These are phyloP conservation scores for Athetis lepigone DNA, from an alignment of 2,888 invertebrate genomes.

Conservation along the genomic window DNA sequence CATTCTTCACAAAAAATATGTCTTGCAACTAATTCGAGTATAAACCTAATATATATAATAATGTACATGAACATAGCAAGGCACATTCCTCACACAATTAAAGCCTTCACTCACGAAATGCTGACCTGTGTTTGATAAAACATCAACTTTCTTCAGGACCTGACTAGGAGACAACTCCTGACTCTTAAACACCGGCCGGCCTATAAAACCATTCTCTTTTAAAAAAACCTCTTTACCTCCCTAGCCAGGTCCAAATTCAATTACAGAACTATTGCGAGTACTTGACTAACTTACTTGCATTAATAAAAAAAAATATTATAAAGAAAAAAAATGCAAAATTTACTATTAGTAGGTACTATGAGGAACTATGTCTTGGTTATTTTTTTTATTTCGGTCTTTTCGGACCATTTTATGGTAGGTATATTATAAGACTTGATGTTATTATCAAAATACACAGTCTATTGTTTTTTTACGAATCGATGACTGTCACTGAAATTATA, in stretches of 20 bases:
- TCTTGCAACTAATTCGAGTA: constrained; percentile 90
- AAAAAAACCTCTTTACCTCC: constrained; percentile 63
- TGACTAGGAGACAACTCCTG: constrained; percentile 67
- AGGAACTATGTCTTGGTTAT: constrained; percentile 90
- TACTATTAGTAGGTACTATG: constrained; percentile 90
- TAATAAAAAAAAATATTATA: constrained; percentile 85
- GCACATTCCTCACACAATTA: constrained; percentile 91
- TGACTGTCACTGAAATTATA: constrained; percentile 81
- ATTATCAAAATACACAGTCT: constrained; percentile 88
- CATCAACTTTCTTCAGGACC: constrained; percentile 81
- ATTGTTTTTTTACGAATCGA: constrained; percentile 74
- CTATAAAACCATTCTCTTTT: background rate
- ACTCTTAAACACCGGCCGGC: constrained; percentile 33
- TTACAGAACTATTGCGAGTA: constrained; percentile 80
- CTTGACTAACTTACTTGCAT: constrained; percentile 86
- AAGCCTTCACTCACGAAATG: constrained; percentile 85
- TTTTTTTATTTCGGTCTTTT: constrained; percentile 75
- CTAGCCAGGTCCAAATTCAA: constrained; percentile 70
- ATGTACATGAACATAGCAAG: constrained; percentile 89
- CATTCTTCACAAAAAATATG: constrained; percentile 89
- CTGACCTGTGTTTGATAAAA: constrained; percentile 87
- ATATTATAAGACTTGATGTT: constrained; percentile 81
- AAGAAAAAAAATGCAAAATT: constrained; percentile 88
- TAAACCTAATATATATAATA: constrained; percentile 86
- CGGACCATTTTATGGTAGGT: constrained; percentile 74